Evolutionary conservation across 2,888 invertebrate genomes (phyloP).

Genomic region (Frankliniella intonsa): DNA sequence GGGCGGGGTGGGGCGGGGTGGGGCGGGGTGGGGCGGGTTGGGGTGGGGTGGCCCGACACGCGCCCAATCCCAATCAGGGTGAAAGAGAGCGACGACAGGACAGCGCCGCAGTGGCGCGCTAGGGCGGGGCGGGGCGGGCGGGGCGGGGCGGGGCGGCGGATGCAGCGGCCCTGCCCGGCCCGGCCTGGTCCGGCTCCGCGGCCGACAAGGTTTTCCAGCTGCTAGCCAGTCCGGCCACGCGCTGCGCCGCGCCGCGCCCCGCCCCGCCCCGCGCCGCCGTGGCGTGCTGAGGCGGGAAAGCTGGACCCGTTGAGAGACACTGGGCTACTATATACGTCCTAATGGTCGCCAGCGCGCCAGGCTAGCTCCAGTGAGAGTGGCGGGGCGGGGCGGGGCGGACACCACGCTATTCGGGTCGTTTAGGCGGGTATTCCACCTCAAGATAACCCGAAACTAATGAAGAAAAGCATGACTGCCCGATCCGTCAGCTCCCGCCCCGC

Average conservation of each 20-base stretch:
- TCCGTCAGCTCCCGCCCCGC: too few relatives aligned
- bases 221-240: background rate
- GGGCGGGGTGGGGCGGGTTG: too few relatives aligned
- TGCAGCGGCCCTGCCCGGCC: background rate
- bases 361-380: background rate
- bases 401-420: too few relatives aligned
- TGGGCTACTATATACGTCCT: background rate
- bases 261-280: background rate
- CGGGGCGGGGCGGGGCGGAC: background rate
- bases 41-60: too few relatives aligned
- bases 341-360: background rate
- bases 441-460: too few relatives aligned
- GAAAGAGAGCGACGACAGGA: background rate
- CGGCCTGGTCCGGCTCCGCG: background rate
- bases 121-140: background rate
- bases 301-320: conserved; percentile 21
- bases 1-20: too few relatives aligned
- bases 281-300: conserved; percentile 12
- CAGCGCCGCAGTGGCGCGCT: background rate
- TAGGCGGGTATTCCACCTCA: too few relatives aligned
- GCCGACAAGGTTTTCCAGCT: background rate
- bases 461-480: too few relatives aligned
- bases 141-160: too few relatives aligned
- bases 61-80: background rate
- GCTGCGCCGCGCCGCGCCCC: background rate